These are phyloP conservation scores for Glareola pratincola DNA, from an alignment of 2,113 vertebrate species.

Conservation along the genomic window DNA sequence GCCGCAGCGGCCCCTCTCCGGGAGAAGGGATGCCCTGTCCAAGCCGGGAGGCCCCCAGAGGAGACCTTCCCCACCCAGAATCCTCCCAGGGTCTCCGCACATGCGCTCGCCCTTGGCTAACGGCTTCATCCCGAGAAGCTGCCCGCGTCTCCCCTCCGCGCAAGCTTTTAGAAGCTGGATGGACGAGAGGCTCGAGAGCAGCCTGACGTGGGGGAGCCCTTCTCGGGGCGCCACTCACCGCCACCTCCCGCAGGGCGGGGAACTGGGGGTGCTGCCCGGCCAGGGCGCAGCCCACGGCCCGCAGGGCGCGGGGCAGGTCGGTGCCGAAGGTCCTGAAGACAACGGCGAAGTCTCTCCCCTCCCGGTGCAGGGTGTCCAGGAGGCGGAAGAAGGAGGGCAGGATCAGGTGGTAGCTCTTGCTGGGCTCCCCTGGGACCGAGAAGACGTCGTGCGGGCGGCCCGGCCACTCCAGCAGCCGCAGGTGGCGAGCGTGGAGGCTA, in stretches of 20 bases:
- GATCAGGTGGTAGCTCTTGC: constrained; percentile 82
- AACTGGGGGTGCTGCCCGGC: constrained; percentile 83
- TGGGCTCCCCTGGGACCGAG: constrained; percentile 71
- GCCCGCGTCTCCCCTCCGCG: accelerated
- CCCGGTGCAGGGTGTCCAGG: constrained; percentile 72
- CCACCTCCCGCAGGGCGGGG: constrained; percentile 73
- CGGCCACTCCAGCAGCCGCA: constrained; percentile 82
- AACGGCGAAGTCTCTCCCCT: constrained; percentile 75
- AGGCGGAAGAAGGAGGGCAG: constrained; percentile 89
- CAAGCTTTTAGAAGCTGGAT: background rate
- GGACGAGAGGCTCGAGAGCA: background rate
- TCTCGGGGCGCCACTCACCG: constrained; percentile 10
- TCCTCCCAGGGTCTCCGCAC: background rate
- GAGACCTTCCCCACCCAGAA: background rate
- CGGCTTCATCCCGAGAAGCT: background rate
- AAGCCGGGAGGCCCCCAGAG: accelerated
- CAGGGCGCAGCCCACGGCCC: constrained; percentile 68
- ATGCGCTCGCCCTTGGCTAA: background rate
- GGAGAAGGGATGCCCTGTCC: background rate
- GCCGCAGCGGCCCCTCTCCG: background rate
- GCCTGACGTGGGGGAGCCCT: accelerated
- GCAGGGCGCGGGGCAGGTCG: constrained; percentile 78
- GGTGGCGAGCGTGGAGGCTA: constrained; percentile 70
- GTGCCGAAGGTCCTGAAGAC: constrained; percentile 85
- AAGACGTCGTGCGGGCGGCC: constrained; percentile 71